Conservation (phyloP, 2,113 vertebrate species). For the Engraulis encrasicolus region DNA sequence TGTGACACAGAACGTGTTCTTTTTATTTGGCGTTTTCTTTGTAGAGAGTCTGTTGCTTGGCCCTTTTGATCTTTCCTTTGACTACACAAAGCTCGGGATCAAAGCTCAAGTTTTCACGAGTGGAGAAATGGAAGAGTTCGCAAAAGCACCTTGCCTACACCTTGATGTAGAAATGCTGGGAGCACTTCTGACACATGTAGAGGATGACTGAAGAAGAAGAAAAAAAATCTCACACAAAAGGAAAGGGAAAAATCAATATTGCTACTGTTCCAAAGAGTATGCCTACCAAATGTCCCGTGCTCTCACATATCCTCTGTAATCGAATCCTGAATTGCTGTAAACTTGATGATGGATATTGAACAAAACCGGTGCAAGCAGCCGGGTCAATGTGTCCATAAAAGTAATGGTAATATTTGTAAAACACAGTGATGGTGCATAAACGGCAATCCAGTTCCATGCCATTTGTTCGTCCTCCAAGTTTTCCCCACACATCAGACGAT, state of each 20-base stretch:
- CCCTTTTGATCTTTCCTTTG: conserved; percentile 51
- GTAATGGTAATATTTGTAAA: neutral
- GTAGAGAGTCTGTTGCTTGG: conserved; percentile 29
- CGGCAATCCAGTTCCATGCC: too few relatives aligned
- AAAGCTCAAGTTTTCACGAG: conserved; percentile 52
- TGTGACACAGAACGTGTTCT: conserved; percentile 28
- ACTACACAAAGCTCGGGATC: conserved; percentile 52
- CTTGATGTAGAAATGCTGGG: conserved; percentile 42
- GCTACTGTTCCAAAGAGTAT: neutral
- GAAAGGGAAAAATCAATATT: neutral
- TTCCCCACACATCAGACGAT: too few relatives aligned
- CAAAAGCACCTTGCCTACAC: conserved; percentile 26
- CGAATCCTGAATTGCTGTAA: conserved; percentile 3
- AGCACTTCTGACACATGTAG: conserved; percentile 32
- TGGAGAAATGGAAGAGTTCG: conserved; percentile 38
- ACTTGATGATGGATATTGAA: neutral
- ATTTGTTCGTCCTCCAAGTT: too few relatives aligned
- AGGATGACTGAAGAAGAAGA: neutral
- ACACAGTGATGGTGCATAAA: too few relatives aligned
- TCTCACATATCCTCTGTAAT: neutral
- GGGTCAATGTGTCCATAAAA: neutral
- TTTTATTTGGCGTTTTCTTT: conserved; percentile 37
- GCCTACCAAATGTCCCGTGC: neutral
- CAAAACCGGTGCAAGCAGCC: neutral
- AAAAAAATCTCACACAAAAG: conserved; percentile 22